Conservation (phyloP, 2,888 invertebrate species). For the Hydriomena furcata region DNA sequence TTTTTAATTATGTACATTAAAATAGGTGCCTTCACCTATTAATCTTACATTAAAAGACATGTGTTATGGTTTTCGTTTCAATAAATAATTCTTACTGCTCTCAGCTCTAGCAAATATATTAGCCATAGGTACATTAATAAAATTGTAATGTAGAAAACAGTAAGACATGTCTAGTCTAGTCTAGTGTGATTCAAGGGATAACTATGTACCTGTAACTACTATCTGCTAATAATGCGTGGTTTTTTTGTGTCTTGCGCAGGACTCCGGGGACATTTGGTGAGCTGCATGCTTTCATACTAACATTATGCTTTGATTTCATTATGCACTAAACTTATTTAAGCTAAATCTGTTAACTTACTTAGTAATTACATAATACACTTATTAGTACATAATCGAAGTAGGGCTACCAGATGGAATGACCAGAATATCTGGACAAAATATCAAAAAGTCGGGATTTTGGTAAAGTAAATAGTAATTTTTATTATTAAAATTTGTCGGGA, state of each 20-base stretch:
- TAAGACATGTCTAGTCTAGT: no score
- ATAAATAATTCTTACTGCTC: background rate
- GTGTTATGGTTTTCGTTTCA: conserved; percentile 1
- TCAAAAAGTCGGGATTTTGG: no score
- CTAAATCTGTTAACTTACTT: no score
- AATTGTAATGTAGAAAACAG: no score
- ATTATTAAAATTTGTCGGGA: no score
- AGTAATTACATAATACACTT: background rate
- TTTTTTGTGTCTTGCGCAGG: conserved; percentile 14
- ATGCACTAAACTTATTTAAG: background rate
- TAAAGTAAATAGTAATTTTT: no score
- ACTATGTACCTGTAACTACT: background rate
- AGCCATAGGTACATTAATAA: background rate
- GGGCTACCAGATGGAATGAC: no score
- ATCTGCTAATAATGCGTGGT: conserved; percentile 22
- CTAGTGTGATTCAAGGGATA: background rate
- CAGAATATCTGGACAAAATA: no score
- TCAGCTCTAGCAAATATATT: no score
- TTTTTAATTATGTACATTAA: no score
- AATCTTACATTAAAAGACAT: no score
- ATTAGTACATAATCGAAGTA: background rate
- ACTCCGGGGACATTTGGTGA: conserved; percentile 23
- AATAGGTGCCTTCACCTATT: no score
- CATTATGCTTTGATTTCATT: background rate
- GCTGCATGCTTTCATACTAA: conserved; percentile 19